Evolutionary conservation across 2,888 invertebrate species (phyloP).

Genomic region (Trisateles emortualis): DNA sequence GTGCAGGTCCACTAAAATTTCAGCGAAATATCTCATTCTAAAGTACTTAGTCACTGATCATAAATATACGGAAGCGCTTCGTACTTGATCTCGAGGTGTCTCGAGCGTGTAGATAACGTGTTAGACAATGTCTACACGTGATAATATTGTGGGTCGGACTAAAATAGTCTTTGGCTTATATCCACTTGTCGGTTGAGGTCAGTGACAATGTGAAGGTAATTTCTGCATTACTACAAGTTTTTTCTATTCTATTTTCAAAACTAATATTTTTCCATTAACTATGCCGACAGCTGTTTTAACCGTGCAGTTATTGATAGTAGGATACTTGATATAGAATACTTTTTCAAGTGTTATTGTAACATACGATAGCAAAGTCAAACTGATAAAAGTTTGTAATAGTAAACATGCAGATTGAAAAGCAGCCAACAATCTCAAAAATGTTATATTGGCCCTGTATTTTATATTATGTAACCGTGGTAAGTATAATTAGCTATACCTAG

Average conservation of each 20-base stretch:
- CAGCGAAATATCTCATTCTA: neutral
- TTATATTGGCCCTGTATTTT: slow-evolving; percentile 20
- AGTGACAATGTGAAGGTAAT: slow-evolving; percentile 52
- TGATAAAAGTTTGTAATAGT: slow-evolving; percentile 19
- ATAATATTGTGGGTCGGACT: slow-evolving; percentile 55
- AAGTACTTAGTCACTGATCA: neutral
- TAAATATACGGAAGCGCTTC: neutral
- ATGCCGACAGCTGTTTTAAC: neutral
- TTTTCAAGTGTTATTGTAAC: slow-evolving; percentile 22
- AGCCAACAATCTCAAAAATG: slow-evolving; percentile 36
- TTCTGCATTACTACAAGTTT: slow-evolving; percentile 16
- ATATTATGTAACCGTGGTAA: neutral
- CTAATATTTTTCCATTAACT: neutral
- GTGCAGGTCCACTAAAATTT: no score
- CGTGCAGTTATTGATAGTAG: slow-evolving; percentile 5
- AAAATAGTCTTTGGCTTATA: slow-evolving; percentile 74
- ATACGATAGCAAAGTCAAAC: slow-evolving; percentile 31
- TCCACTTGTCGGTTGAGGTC: slow-evolving; percentile 70
- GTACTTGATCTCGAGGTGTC: neutral
- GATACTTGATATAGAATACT: slow-evolving; percentile 9
- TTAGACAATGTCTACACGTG: slow-evolving; percentile 33
- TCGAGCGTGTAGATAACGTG: slow-evolving; percentile 24
- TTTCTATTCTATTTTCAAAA: slow-evolving; percentile 12
- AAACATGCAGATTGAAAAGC: slow-evolving; percentile 34
- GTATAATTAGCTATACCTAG: neutral